phyloP scores from a whole-genome alignment of 2,888 invertebrate genomes.

The Idaea straminata region DNA sequence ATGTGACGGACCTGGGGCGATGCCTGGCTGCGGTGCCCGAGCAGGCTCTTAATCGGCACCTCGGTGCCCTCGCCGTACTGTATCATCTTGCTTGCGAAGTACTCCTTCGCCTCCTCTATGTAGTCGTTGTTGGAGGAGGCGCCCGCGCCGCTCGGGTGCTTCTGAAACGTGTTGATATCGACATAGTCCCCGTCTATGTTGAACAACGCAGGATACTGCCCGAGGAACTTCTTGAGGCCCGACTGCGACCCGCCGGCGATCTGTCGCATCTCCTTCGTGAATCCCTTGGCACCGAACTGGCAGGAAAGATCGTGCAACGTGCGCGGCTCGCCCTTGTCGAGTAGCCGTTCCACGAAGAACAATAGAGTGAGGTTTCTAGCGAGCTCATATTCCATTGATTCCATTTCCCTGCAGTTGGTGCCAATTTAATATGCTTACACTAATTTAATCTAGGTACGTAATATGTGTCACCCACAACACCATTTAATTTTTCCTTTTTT shows the following conservation, averaged over 20 bases:
- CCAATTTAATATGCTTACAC: constrained; percentile 74
- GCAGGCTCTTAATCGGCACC: constrained; percentile 96
- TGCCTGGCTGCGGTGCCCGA: constrained; percentile 98
- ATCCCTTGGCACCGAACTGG: constrained; percentile 99
- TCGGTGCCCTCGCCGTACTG: constrained; percentile 98
- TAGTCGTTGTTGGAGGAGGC: constrained; percentile 89
- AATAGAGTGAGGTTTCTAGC: constrained; percentile 96
- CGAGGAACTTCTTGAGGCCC: constrained; percentile 97
- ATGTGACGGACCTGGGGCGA: constrained; percentile 98
- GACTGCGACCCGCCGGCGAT: constrained; percentile 97
- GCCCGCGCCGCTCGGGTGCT: constrained; percentile 80
- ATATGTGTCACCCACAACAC: constrained; percentile 80
- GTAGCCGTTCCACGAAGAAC: constrained; percentile 98
- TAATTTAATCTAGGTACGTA: constrained; percentile 77
- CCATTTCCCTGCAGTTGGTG: constrained; percentile 85
- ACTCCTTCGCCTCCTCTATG: constrained; percentile 97
- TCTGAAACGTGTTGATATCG: constrained; percentile 89
- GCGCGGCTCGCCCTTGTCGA: constrained; percentile 97
- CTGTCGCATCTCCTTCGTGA: constrained; percentile 99
- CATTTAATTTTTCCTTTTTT: constrained; percentile 76
- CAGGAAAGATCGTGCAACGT: constrained; percentile 98
- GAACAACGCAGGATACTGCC: constrained; percentile 98
- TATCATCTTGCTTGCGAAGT: constrained; percentile 96
- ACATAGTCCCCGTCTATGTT: constrained; percentile 96
- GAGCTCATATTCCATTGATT: constrained; percentile 96